Conservation (phyloP, 2,888 invertebrate genomes). For the Troides oblongomaculatus region DNA sequence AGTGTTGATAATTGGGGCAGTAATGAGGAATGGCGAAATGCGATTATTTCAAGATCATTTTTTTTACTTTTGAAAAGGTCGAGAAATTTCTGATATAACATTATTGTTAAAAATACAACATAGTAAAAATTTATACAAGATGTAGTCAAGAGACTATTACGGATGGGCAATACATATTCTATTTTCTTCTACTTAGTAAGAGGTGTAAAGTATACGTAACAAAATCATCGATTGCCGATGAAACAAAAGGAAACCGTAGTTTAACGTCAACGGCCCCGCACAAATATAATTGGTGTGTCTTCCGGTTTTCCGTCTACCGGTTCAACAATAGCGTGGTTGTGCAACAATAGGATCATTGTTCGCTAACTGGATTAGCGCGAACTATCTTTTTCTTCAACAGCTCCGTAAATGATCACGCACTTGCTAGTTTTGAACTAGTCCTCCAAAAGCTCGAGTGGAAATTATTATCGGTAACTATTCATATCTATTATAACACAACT, state of each 20-base stretch:
- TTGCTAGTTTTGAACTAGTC: slow-evolving; percentile 9
- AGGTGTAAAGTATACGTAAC: neutral
- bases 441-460: slow-evolving; percentile 18
- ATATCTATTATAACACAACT: neutral
- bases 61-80: too few relatives aligned
- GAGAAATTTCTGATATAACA: too few relatives aligned
- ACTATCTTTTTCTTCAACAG: slow-evolving; percentile 25
- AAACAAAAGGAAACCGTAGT: slow-evolving; percentile 16
- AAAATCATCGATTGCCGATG: neutral
- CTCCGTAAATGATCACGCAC: slow-evolving; percentile 5
- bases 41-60: too few relatives aligned
- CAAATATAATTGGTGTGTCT: slow-evolving; percentile 24
- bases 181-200: too few relatives aligned
- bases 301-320: slow-evolving; percentile 5
- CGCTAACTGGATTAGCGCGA: slow-evolving; percentile 17
- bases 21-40: too few relatives aligned
- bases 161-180: too few relatives aligned
- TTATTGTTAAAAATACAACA: too few relatives aligned
- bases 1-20: too few relatives aligned
- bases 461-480: neutral
- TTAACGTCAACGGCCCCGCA: neutral
- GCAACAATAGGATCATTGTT: slow-evolving; percentile 28
- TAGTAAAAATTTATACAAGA: too few relatives aligned
- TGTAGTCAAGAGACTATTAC: too few relatives aligned
- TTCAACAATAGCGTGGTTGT: slow-evolving; percentile 23